phyloP scores from a whole-genome alignment of 2,888 invertebrate genomes.

The Hecatera dysodea region DNA sequence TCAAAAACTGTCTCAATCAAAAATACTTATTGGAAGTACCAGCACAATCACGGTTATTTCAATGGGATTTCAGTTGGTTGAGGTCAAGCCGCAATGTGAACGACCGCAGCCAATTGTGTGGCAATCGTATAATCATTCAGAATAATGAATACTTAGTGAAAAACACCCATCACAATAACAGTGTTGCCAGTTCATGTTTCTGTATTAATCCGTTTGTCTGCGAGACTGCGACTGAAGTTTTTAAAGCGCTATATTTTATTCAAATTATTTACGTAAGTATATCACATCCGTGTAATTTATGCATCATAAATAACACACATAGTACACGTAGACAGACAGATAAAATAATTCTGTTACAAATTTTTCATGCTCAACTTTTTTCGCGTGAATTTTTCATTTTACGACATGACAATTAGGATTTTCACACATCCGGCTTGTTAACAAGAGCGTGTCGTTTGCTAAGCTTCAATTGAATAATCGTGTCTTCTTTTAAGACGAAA shows the following conservation, averaged over 20 bases:
- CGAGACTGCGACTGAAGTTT: constrained; percentile 40
- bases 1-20: constrained; percentile 35
- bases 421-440: constrained; percentile 53
- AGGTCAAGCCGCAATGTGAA: constrained; percentile 74
- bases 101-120: constrained; percentile 74
- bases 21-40: constrained; percentile 40
- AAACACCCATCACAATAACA: constrained; percentile 51
- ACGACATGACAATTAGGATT: constrained; percentile 44
- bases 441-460: constrained; percentile 41
- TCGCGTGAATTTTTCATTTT: constrained; percentile 26
- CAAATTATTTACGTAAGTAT: constrained; percentile 47
- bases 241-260: constrained; percentile 45
- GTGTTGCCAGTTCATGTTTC: constrained; percentile 37
- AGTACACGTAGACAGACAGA: constrained; percentile 41
- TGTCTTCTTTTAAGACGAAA: constrained; percentile 33
- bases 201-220: constrained; percentile 45
- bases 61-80: constrained; percentile 70
- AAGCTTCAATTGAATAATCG: constrained; percentile 41
- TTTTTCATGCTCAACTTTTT: constrained; percentile 28
- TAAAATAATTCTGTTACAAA: constrained; percentile 21
- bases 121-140: constrained; percentile 73
- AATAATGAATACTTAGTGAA: constrained; percentile 71
- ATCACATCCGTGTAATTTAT: constrained; percentile 42
- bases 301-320: constrained; percentile 46
- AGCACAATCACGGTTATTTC: constrained; percentile 64